A percentile compares a stretch with the other conserved stretches of the same genome.
Evolutionary conservation across 2,797 vertebrate species (phyloP).

Genomic region (Syngnathus rostellatus): DNA sequence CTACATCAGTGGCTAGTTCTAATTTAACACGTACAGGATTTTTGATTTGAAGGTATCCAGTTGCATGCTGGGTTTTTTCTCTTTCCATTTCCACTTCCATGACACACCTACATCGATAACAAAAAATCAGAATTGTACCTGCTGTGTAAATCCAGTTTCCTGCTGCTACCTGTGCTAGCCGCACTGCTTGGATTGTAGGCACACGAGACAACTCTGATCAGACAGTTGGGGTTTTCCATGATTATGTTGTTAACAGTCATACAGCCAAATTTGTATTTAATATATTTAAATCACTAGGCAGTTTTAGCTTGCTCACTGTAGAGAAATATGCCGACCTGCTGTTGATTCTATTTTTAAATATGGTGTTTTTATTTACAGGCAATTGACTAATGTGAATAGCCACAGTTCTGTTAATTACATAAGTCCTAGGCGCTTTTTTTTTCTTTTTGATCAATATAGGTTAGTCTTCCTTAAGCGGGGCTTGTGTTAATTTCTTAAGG

Average conservation of each 20-base stretch:
- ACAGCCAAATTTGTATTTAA: background rate
- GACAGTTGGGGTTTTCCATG: slow-evolving; percentile 4
- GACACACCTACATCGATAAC: background rate
- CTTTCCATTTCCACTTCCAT: background rate
- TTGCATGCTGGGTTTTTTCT: background rate
- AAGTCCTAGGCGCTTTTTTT: background rate
- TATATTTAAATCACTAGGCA: slow-evolving; percentile 1
- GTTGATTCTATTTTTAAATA: background rate
- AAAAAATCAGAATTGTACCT: background rate
- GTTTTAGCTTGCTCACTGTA: background rate
- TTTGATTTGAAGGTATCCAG: background rate
- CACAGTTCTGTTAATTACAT: slow-evolving; percentile 10
- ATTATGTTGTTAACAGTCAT: background rate
- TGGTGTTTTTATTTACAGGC: slow-evolving; percentile 10
- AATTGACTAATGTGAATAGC: slow-evolving; percentile 15
- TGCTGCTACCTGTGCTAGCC: slow-evolving; percentile 33
- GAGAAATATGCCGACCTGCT: background rate
- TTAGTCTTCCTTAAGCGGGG: slow-evolving; percentile 46
- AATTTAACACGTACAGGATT: background rate
- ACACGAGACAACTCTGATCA: too few relatives aligned
- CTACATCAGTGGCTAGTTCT: background rate
- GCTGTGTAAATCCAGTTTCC: background rate
- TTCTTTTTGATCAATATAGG: slow-evolving; percentile 15
- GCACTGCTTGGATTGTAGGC: slow-evolving; percentile 15
- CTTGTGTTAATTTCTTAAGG: slow-evolving; percentile 27